Conservation (phyloP, 2,797 vertebrate genomes). For the Lacerta bilineata region DNA sequence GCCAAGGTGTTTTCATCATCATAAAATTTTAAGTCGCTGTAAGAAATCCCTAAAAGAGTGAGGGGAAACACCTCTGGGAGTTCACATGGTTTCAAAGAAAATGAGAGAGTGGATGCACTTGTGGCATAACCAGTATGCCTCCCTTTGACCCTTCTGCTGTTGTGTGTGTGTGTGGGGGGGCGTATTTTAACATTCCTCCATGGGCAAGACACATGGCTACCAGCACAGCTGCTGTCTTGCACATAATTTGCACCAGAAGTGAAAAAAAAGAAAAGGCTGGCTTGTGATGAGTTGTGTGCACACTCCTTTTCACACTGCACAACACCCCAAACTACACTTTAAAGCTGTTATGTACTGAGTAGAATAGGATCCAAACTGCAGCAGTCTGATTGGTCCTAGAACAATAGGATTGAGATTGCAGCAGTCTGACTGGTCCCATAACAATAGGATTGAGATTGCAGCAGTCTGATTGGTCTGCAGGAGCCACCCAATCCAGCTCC, state of each 20-base stretch:
- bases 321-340: neutral
- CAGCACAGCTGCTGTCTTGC: neutral
- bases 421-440: no score
- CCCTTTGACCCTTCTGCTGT: neutral
- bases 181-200: neutral
- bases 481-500: no score
- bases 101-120: neutral
- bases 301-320: neutral
- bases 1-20: neutral
- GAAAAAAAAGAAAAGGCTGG: neutral
- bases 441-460: no score
- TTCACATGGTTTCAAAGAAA: slow-evolving; percentile 17
- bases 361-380: no score
- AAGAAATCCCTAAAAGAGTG: neutral
- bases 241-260: neutral
- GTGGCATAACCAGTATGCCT: neutral
- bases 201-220: neutral
- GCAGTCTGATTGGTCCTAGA: no score
- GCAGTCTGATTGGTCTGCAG: no score
- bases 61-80: neutral
- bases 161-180: neutral
- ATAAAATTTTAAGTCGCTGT: neutral
- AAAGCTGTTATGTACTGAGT: no score
- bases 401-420: no score
- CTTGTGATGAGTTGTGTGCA: neutral